Conservation (phyloP, 2,888 invertebrate genomes). For the Phoenoteleia sp. region DNA sequence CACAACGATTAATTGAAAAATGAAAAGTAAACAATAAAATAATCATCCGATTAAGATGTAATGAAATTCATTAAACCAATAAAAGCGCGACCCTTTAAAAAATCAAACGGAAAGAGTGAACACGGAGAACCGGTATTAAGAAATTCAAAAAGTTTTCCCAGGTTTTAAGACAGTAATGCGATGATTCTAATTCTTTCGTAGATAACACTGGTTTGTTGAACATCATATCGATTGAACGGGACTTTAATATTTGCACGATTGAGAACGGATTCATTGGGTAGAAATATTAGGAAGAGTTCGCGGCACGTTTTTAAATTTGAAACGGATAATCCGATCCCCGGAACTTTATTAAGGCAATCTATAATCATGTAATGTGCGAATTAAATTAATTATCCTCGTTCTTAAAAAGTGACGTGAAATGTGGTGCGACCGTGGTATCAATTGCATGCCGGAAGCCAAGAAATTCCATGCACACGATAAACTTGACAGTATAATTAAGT, state of each 20-base stretch:
- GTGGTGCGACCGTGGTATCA: slow-evolving; percentile 3
- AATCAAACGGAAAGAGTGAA: not conserved
- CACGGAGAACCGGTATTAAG: not conserved
- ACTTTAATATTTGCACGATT: slow-evolving; percentile 16
- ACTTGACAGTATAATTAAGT: slow-evolving; percentile 44
- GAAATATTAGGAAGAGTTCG: slow-evolving; percentile 20
- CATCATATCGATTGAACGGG: slow-evolving; percentile 6
- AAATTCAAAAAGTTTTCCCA: slow-evolving; percentile 3
- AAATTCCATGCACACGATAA: slow-evolving; percentile 26
- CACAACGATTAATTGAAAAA: not conserved
- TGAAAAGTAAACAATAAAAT: no score
- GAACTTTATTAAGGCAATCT: slow-evolving; percentile 4
- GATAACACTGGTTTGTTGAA: slow-evolving; percentile 17
- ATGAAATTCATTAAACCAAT: not conserved
- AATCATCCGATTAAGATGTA: not conserved
- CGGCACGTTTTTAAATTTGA: slow-evolving; percentile 19
- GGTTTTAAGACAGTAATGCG: not conserved
- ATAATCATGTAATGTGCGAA: not conserved
- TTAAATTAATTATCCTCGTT: slow-evolving; percentile 17
- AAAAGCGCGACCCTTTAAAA: not conserved
- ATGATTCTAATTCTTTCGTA: not conserved
- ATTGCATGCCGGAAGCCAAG: slow-evolving; percentile 14
- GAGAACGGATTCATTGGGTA: slow-evolving; percentile 12
- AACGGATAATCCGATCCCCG: slow-evolving; percentile 3
- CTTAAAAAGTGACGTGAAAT: not conserved